phyloP scores from a whole-genome alignment of 2,113 vertebrate genomes.

The Speoplatyrhinus poulsoni region DNA sequence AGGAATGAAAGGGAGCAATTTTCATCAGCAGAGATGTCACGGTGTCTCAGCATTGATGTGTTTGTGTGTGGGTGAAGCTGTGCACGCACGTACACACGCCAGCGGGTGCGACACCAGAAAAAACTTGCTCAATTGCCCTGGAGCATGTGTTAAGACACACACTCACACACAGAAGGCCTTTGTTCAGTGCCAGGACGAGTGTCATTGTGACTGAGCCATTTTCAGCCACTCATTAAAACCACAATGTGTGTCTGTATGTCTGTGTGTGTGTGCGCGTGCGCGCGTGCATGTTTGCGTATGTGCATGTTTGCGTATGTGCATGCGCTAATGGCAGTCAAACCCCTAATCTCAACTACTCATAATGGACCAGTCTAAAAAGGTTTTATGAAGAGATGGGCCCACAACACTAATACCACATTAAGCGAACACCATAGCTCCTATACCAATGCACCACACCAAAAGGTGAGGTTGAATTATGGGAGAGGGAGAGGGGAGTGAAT shows the following conservation, averaged over 20 bases:
- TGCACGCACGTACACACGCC: background rate
- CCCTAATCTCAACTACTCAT: slow-evolving; percentile 6
- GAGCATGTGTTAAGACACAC: slow-evolving; percentile 7
- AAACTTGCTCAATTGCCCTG: slow-evolving; percentile 1
- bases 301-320: slow-evolving; percentile 9
- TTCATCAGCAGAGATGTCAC: slow-evolving; percentile 59
- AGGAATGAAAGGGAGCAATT: slow-evolving; percentile 64
- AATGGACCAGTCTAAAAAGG: slow-evolving; percentile 5
- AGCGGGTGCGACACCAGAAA: background rate
- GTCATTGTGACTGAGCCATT: slow-evolving; percentile 54
- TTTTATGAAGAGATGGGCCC: background rate
- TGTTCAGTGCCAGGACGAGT: slow-evolving; percentile 45
- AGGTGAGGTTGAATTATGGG: slow-evolving; percentile 23
- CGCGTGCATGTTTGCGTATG: background rate
- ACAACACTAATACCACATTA: background rate
- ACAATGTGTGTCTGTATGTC: slow-evolving; percentile 9
- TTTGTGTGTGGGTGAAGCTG: slow-evolving; percentile 39
- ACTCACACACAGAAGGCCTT: slow-evolving; percentile 55
- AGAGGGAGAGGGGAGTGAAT: slow-evolving; percentile 1
- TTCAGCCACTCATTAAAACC: slow-evolving; percentile 46
- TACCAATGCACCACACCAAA: slow-evolving; percentile 13
- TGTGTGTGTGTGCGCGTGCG: background rate
- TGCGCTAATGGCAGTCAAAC: slow-evolving; percentile 23
- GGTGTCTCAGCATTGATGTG: slow-evolving; percentile 67
- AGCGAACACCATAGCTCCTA: slow-evolving; percentile 2